These are phyloP conservation scores for Zoroaster sp. DNA, from an alignment of 53 echinoderm and acorn worm genomes.

Conservation along the genomic window DNA sequence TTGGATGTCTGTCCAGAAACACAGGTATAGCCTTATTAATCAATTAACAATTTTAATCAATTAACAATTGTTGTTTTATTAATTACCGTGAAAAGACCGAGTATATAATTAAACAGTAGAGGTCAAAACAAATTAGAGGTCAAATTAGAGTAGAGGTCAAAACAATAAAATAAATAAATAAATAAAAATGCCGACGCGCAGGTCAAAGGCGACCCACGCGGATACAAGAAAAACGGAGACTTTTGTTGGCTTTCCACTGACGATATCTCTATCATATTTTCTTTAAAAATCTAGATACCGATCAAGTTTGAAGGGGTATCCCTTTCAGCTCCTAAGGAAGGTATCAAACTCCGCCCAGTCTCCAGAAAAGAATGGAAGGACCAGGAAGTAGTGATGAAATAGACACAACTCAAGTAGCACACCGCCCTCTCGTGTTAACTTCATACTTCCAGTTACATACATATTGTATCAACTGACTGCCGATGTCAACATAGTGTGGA, in stretches of 20 bases:
- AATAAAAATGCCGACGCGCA: background rate
- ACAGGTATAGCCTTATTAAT: background rate
- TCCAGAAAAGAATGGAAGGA: background rate
- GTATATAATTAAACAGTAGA: background rate
- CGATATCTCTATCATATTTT: too few species aligned
- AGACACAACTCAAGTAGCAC: too few species aligned
- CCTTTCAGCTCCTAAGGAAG: background rate
- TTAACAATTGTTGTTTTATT: background rate
- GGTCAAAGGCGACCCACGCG: background rate
- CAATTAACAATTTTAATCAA: background rate
- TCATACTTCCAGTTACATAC: too few species aligned
- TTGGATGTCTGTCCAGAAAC: conserved; percentile 35
- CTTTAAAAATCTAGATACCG: background rate
- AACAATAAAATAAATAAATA: too few species aligned
- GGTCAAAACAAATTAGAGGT: background rate
- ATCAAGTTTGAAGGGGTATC: background rate
- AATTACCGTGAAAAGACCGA: background rate
- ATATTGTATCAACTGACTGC: too few species aligned
- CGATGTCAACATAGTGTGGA: too few species aligned
- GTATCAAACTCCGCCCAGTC: background rate
- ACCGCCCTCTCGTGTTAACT: background rate
- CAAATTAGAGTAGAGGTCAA: background rate
- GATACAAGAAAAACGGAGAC: background rate
- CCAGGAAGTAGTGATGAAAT: too few species aligned
- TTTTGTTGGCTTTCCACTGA: background rate